phyloP scores from a whole-genome alignment of 1,140 invertebrate species.

The Macrotrachela quadricornifera region DNA sequence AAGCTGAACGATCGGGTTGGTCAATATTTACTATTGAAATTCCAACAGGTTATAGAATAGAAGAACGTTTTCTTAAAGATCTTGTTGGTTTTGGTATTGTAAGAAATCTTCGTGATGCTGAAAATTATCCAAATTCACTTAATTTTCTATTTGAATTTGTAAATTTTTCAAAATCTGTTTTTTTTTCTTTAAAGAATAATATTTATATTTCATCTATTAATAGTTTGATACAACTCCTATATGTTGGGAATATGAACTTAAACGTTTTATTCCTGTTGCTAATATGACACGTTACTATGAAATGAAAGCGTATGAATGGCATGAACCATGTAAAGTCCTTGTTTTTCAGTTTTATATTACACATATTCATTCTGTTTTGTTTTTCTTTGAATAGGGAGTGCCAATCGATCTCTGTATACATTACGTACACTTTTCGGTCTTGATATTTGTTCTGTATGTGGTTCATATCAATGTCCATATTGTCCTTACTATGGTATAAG shows the following conservation, averaged over 20 bases:
- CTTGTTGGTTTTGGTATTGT: neutral
- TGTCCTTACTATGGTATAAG: constrained; percentile 39
- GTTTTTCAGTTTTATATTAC: too few relatives aligned
- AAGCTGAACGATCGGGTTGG: constrained; percentile 57
- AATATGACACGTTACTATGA: constrained; percentile 79
- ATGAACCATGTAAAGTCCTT: constrained; percentile 54
- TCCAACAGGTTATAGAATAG: constrained; percentile 56
- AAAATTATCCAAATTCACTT: neutral
- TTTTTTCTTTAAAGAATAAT: neutral
- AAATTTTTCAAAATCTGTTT: too few relatives aligned
- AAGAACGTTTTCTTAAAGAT: constrained; percentile 4
- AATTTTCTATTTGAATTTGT: too few relatives aligned
- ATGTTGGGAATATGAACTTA: constrained; percentile 71
- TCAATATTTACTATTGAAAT: constrained; percentile 70
- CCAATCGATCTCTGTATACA: constrained; percentile 78
- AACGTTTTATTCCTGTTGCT: constrained; percentile 80
- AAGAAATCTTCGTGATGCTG: constrained; percentile 5
- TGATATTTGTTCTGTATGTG: constrained; percentile 92
- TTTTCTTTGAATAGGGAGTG: constrained; percentile 19
- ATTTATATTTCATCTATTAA: neutral
- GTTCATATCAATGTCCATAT: constrained; percentile 87
- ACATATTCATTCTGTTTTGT: too few relatives aligned
- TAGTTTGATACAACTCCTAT: constrained; percentile 39
- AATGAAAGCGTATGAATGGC: constrained; percentile 77
- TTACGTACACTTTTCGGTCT: constrained; percentile 61